phyloP scores from a whole-genome alignment of 1,140 invertebrate species.

The Tenebrio molitor region DNA sequence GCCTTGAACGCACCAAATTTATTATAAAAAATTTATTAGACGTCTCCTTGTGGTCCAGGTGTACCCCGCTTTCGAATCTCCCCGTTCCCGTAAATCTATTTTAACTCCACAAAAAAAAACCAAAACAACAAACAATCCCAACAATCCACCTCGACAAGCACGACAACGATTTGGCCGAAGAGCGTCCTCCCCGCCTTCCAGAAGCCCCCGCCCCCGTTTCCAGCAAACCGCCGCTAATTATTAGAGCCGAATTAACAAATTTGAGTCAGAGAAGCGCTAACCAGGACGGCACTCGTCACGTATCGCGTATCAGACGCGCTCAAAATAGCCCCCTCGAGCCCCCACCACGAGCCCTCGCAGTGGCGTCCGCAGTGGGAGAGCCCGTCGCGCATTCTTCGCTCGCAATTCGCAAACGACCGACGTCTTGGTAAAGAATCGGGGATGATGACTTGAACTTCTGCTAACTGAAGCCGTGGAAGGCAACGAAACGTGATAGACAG shows the following conservation, averaged over 20 bases:
- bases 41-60: too few relatives aligned
- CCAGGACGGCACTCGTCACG: conserved; percentile 28
- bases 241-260: conserved; percentile 19
- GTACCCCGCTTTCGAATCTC: too few relatives aligned
- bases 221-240: conserved; percentile 10
- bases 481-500: conserved; percentile 59
- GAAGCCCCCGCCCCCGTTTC: too few relatives aligned
- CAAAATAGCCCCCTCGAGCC: conserved; percentile 59
- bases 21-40: too few relatives aligned
- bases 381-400: conserved; percentile 76
- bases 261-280: conserved; percentile 41
- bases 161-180: too few relatives aligned
- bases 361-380: conserved; percentile 65
- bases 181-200: too few relatives aligned
- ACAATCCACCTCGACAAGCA: too few relatives aligned
- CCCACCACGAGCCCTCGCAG: conserved; percentile 62
- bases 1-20: too few relatives aligned
- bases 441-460: conserved; percentile 87
- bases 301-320: conserved; percentile 42
- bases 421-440: conserved; percentile 86
- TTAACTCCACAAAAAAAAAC: too few relatives aligned
- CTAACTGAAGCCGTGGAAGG: conserved; percentile 78
- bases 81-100: too few relatives aligned
- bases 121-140: too few relatives aligned
- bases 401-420: conserved; percentile 89